Base-by-base conservation (phyloP, 2,888 invertebrate species). In the Himalopsyche kuldschensis region DNA sequence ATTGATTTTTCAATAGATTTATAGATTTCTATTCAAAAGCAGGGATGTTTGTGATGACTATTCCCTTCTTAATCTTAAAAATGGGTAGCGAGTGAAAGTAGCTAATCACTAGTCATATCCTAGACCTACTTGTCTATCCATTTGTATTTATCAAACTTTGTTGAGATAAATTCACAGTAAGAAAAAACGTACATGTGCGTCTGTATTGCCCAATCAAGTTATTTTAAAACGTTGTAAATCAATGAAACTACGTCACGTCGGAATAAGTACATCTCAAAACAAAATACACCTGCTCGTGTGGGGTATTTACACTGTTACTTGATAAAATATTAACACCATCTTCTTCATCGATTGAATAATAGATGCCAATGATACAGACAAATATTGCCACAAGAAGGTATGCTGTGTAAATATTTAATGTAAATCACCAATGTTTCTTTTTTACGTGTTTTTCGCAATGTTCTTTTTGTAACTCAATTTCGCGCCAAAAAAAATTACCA, bases 331-430 rank as follows among this genome's bases (percentile, higher is more conserved):
- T 30, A 69, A 69, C 69, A 27, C 27, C 69, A 69, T 15, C 69
- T 69, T 69, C 69, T 69, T 69, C 69, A 69, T 69, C 69, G 69
- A 69, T 69, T 69, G 69, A 69, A 69, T 69, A 69, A 69, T 69
- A 69, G 69, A 69, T 69, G 69, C 11, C 69, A 69, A 27, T 69
- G 30, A 69, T 69, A 69, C 69, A 69, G 69, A 69, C 69, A 69
- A 69, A 69, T 69, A 69, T 69, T 69, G 69, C 69, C 69, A 27
- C 69, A 69, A 69, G 24, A 15, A 69, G 27, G 69, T 27, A 24
- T 69, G 30, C 69, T 69, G 30, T 69, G 69, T 69, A 69, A 69
- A 69, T 69, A 69, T 69, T 69, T 69, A 69, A 69, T 69, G 69
- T 27, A 69, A 69, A 69, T 69, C 69, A 27, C 69, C 69, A 69